Evolutionary conservation across 2,113 vertebrate species (phyloP).

Genomic region (Paradisaea rubra): DNA sequence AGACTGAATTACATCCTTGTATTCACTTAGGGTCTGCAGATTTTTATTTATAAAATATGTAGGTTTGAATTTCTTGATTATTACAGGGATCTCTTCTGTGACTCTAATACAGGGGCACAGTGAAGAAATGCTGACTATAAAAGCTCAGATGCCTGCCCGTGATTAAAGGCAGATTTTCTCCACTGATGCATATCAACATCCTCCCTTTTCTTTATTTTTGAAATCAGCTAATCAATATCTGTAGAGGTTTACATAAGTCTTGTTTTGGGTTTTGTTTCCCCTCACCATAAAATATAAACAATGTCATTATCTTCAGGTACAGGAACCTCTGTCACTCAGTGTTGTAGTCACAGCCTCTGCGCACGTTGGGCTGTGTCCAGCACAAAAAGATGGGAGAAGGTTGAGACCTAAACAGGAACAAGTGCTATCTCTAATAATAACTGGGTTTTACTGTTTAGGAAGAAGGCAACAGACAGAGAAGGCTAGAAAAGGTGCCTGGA

Average conservation of each 20-base stretch:
- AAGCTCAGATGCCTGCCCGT: neutral
- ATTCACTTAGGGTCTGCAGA: neutral
- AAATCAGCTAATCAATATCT: neutral
- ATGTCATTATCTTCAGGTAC: neutral
- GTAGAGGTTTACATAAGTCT: neutral
- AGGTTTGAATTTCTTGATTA: neutral
- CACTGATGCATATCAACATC: neutral
- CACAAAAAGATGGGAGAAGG: neutral
- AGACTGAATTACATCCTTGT: conserved; percentile 14
- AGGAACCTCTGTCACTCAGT: neutral
- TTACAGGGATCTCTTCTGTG: neutral
- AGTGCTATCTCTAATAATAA: neutral
- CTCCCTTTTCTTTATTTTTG: neutral
- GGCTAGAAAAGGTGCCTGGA: neutral
- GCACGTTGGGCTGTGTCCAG: neutral
- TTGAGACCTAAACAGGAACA: neutral
- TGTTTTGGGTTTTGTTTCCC: neutral
- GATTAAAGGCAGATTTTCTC: neutral
- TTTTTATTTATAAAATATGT: neutral
- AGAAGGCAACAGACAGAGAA: neutral
- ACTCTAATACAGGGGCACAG: neutral
- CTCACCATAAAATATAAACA: neutral
- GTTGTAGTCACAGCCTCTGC: neutral
- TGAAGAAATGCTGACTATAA: neutral
- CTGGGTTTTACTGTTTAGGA: neutral